Percentiles rank a stretch among this genome's conserved stretches.
phyloP scores from a whole-genome alignment of 1,140 invertebrate genomes.

The Tetragonula clypearis region DNA sequence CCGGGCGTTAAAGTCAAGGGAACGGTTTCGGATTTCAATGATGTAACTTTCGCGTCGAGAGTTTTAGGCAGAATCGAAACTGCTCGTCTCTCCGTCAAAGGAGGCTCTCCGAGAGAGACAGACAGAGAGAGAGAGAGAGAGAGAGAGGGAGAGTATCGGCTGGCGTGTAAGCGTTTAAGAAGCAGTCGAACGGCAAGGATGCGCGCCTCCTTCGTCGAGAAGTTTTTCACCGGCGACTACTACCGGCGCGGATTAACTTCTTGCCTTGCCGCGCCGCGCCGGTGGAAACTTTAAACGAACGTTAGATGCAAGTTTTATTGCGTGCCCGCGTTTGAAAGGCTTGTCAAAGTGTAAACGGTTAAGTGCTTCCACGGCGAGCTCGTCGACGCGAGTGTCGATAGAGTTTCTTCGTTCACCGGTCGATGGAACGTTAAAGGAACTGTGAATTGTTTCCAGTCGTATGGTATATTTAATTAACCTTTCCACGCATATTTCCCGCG shows the following conservation, averaged over 20 bases:
- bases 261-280: background rate
- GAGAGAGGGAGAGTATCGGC: constrained; percentile 3
- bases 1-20: too few relatives aligned
- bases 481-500: too few relatives aligned
- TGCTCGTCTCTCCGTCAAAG: background rate
- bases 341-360: constrained; percentile 10
- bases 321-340: constrained; percentile 16
- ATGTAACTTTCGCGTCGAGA: background rate
- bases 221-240: constrained; percentile 29
- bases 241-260: constrained; percentile 24
- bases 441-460: background rate
- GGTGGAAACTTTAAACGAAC: constrained; percentile 40
- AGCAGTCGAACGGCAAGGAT: constrained; percentile 16
- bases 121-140: too few relatives aligned
- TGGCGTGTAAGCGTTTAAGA: constrained; percentile 30
- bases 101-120: background rate
- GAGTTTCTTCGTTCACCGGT: background rate
- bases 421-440: background rate
- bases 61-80: background rate
- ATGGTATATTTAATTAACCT: background rate
- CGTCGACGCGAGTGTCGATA: constrained; percentile 3
- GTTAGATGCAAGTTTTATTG: constrained; percentile 50
- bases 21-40: background rate
- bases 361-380: background rate
- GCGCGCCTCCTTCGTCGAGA: constrained; percentile 3